A percentile compares a stretch with the other conserved stretches of the same genome.
Evolutionary conservation across 2,113 vertebrate genomes (phyloP).

Genomic region (Sturnus vulgaris): DNA sequence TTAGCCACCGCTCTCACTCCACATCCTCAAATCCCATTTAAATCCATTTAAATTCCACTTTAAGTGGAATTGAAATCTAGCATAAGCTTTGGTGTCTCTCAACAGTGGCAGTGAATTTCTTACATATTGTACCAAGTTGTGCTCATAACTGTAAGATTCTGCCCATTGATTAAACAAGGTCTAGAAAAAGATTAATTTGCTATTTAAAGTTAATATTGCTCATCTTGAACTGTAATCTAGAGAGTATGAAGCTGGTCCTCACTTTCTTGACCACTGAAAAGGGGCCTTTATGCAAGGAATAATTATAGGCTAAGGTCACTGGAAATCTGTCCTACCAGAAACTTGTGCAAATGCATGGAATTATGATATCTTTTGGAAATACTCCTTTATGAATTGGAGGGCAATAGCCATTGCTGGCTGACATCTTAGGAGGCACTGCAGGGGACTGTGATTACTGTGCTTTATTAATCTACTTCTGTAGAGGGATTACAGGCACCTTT

Average conservation of each 20-base stretch:
- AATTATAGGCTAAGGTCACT: conserved; percentile 11
- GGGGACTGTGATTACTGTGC: background rate
- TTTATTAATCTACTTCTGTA: background rate
- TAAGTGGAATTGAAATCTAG: conserved; percentile 9
- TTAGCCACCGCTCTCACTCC: background rate
- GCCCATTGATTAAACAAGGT: background rate
- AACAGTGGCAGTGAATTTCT: background rate
- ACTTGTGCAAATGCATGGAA: background rate
- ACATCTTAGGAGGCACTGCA: background rate
- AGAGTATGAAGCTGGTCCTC: background rate
- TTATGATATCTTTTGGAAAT: conserved; percentile 5
- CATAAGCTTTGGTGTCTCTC: background rate
- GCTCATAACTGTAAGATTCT: background rate
- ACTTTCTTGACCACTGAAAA: conserved; percentile 3
- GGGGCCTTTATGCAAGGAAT: background rate
- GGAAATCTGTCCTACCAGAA: conserved; percentile 4
- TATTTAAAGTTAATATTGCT: conserved; percentile 49
- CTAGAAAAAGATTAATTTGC: conserved; percentile 44
- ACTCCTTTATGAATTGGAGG: background rate
- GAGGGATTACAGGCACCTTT: background rate
- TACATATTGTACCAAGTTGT: background rate
- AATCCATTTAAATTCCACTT: too few relatives aligned
- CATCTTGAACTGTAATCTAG: conserved; percentile 26
- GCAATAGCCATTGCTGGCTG: background rate
- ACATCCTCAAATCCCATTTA: background rate